A percentile compares a stretch with the other conserved stretches of the same genome.
phyloP scores from a whole-genome alignment of 1,140 invertebrate species.

The Polyergus mexicanus region DNA sequence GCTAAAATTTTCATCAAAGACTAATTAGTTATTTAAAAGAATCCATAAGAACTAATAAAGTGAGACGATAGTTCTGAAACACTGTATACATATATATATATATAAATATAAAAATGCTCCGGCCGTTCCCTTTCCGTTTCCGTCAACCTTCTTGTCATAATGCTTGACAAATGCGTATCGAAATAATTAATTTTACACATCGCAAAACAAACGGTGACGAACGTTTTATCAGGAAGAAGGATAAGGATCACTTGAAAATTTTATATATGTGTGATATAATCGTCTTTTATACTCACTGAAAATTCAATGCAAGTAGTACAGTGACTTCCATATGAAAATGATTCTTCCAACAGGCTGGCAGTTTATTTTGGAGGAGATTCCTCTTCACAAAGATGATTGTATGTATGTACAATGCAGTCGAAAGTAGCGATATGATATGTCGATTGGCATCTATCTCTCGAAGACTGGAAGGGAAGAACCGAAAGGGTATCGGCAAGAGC shows the following conservation, averaged over 20 bases:
- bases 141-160: not conserved
- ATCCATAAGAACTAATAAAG: not conserved
- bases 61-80: constrained; percentile 1
- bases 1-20: not conserved
- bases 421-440: not conserved
- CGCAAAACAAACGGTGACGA: not conserved
- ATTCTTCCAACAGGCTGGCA: not conserved
- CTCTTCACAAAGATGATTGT: not conserved
- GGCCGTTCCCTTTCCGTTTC: constrained; percentile 23
- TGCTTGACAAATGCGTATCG: too few species aligned
- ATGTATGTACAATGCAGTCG: constrained; percentile 40
- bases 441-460: not conserved
- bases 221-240: not conserved
- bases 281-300: not conserved
- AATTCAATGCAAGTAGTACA: not conserved
- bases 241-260: not conserved
- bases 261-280: too few species aligned
- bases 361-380: not conserved
- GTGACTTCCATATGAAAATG: not conserved
- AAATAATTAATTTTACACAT: not conserved
- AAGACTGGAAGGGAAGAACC: constrained; percentile 44
- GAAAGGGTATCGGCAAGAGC: constrained; percentile 50
- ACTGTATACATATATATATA: constrained; percentile 16
- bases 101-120: constrained; percentile 60
- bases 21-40: not conserved